These are phyloP conservation scores for Cotesia typhae DNA, from an alignment of 1,140 invertebrate species.

Conservation along the genomic window DNA sequence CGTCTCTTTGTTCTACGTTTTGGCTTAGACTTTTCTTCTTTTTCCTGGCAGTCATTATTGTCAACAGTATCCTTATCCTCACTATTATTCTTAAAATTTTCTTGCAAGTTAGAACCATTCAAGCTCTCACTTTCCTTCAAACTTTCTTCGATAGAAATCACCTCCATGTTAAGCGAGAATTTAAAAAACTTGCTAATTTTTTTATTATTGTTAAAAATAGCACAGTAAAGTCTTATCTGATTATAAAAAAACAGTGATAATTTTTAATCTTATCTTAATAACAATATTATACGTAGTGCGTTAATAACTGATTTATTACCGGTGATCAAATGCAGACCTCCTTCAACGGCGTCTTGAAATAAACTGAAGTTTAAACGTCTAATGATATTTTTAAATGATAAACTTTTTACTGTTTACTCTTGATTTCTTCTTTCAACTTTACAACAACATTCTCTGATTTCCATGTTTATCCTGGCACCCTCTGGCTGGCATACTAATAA, in stretches of 20 bases:
- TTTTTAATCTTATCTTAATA: background rate
- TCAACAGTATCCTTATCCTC: background rate
- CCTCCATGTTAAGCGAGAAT: conserved; percentile 20
- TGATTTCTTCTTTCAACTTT: no score
- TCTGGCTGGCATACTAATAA: no score
- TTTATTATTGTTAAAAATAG: background rate
- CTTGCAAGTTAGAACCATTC: no score
- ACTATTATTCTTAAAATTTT: background rate
- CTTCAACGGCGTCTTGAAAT: no score
- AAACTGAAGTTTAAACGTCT: no score
- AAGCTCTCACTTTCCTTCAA: conserved; percentile 8
- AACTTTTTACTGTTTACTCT: no score
- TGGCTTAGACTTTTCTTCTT: background rate
- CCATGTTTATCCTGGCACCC: no score
- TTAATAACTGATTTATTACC: background rate
- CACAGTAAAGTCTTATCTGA: background rate
- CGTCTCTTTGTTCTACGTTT: conserved; percentile 32
- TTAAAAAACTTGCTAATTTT: conserved; percentile 4
- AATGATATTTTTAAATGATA: no score
- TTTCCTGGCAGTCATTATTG: background rate
- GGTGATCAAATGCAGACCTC: no score
- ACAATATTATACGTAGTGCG: background rate
- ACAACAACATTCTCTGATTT: no score
- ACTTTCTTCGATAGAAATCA: conserved; percentile 33
- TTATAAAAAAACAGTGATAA: background rate